Evolutionary conservation across 1,140 invertebrate species (phyloP), one percentile per base, ranked within the genome.

Genomic region (Battus philenor): DNA sequence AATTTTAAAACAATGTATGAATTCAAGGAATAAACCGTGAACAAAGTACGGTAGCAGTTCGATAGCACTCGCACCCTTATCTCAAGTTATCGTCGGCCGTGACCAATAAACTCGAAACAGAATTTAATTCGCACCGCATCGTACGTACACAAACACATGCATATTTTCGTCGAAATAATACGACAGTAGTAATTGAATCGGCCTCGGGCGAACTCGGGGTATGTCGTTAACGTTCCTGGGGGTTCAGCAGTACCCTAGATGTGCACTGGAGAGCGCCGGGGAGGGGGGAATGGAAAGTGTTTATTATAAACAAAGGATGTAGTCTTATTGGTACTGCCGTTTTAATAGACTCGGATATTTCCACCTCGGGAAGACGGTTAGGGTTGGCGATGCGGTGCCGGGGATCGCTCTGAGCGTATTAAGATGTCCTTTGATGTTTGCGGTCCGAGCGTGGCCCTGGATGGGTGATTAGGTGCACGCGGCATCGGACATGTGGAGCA

Each of bases 161-260:
- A 80, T 84, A 80, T 79, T 82, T 84, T 79, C 80, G 68, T 76
- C 72, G 60, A 73, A 80, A 81, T 81, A 84, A 81, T 81, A 81
- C 76, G 74, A 80, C 75, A 75, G 76, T 80, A 75, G 80, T 84
- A 84, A 84, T 84, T 82, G 80, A 82, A 82, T 84, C 80, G 80
- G 78, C 80, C 80, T 74, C 69, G 69, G 75, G 80, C 80, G 68
- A 71, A 75, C 65, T 73, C 69, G 69, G 74, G 75, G 69, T 67
- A 67, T 59, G 74, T 70, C 74, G 77, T 81, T 84, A 80, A 81
- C 80, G 80, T 78, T 79, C 77, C 74, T 78, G 68, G 76, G 77
- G 80, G 77, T 71, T 66, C 68, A 52, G 59, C 56, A 65, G 61
- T 71, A 77, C 68, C 75, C 69, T 70, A 69, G 78, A 70, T 75